These are phyloP conservation scores for Lathronympha strigana DNA, from an alignment of 2,888 invertebrate species.

Conservation along the genomic window DNA sequence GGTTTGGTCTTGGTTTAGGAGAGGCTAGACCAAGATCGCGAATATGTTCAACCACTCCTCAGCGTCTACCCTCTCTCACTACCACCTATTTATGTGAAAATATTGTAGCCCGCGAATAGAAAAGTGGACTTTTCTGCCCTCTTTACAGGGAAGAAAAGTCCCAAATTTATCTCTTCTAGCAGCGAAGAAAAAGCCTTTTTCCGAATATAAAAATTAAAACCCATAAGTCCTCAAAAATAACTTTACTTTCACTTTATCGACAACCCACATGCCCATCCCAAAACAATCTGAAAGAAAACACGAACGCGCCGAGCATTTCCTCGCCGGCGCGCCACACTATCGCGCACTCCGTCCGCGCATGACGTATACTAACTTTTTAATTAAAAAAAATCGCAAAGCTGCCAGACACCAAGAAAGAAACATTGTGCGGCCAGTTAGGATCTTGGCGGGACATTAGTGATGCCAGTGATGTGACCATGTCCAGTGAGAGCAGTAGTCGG, in stretches of 20 bases:
- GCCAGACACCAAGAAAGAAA: background rate
- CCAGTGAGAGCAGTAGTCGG: slow-evolving; percentile 65
- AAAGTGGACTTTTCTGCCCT: too few relatives aligned
- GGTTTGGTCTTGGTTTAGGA: too few relatives aligned
- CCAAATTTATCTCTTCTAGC: too few relatives aligned
- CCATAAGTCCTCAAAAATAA: background rate
- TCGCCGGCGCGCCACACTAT: slow-evolving; percentile 54
- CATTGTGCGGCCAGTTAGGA: background rate
- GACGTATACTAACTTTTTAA: slow-evolving; percentile 2
- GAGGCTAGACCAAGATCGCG: too few relatives aligned
- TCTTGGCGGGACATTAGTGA: background rate
- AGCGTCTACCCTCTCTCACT: too few relatives aligned
- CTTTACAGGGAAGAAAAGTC: too few relatives aligned
- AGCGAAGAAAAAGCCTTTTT: too few relatives aligned
- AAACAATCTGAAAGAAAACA: slow-evolving; percentile 70
- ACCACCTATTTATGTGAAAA: too few relatives aligned
- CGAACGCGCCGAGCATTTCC: slow-evolving; percentile 66
- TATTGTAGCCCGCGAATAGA: too few relatives aligned
- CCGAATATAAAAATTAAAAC: too few relatives aligned
- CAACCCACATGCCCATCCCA: slow-evolving; percentile 50
- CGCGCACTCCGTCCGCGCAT: slow-evolving; percentile 3
- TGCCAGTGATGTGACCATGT: slow-evolving; percentile 71
- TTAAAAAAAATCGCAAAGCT: background rate
- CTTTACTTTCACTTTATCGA: slow-evolving; percentile 47
- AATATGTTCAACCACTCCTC: too few relatives aligned